Conservation (phyloP, 2,888 invertebrate genomes). For the Cerastoderma edule region DNA sequence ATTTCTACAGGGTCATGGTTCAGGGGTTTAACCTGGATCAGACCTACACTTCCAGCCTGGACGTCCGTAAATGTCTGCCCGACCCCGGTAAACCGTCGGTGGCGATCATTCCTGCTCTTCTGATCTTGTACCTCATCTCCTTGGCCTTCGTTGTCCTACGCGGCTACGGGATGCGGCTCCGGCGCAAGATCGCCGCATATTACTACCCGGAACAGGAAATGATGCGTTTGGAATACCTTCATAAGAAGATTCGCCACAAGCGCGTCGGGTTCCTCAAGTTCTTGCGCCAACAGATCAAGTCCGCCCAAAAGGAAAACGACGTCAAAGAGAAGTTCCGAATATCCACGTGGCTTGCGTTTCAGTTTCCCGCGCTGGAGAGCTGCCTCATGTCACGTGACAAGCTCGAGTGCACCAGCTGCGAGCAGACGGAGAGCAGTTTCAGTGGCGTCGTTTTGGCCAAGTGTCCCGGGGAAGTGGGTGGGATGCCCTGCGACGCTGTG, state of each 20-base stretch:
- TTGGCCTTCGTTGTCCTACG: slow-evolving; percentile 55
- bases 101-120: slow-evolving; percentile 46
- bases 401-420: slow-evolving; percentile 57
- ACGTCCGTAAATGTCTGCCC: slow-evolving; percentile 62
- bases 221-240: slow-evolving; percentile 56
- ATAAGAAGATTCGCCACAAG: slow-evolving; percentile 62
- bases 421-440: slow-evolving; percentile 40
- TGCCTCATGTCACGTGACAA: slow-evolving; percentile 24
- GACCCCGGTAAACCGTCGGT: slow-evolving; percentile 48
- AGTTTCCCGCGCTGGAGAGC: slow-evolving; percentile 41
- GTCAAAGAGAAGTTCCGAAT: slow-evolving; percentile 53
- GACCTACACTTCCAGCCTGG: slow-evolving; percentile 40
- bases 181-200: slow-evolving; percentile 60
- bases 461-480: slow-evolving; percentile 41
- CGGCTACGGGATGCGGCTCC: slow-evolving; percentile 58
- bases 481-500: slow-evolving; percentile 51
- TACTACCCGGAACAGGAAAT: slow-evolving; percentile 64
- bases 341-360: slow-evolving; percentile 46
- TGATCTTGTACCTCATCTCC: slow-evolving; percentile 54
- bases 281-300: slow-evolving; percentile 56
- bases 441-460: slow-evolving; percentile 33
- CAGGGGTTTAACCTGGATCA: slow-evolving; percentile 43
- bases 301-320: slow-evolving; percentile 50
- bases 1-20: slow-evolving; percentile 50
- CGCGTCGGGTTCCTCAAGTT: slow-evolving; percentile 57